Base-by-base conservation (phyloP, 1,140 invertebrate species). In the Macrotrachela quadricornifera region DNA sequence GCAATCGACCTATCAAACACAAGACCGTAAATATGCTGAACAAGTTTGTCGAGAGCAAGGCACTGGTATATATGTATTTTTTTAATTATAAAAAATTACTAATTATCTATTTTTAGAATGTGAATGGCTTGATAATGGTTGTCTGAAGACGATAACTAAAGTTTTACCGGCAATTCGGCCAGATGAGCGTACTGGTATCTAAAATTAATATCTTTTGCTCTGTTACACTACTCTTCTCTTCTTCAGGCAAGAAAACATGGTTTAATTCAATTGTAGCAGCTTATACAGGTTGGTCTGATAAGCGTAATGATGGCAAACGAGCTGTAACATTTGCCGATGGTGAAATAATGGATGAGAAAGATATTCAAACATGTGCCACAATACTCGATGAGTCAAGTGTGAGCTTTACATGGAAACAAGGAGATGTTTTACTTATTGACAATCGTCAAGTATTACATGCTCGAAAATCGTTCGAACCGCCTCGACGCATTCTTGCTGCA, bases 181-280 rank as follows among this genome's bases (percentile, higher is more conserved):
- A 15, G 61, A 64, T 36, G 17, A 45, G 0, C 54, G 61, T 18
- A 63, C 59, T 14, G 62, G 61, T 10, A 44, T 18, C 42, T 44
- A n/a, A 4, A 44, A n/a, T 42, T 42, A 12, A 12, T 12, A 42
- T 12, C 41, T n/a, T 42, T 42, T n/a, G 12, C 12, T 12, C 41
- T n/a, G 12, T n/a, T 42, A 12, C 41, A 12, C n/a, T 12, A 12
- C 12, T 12, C 41, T n/a, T 12, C n/a, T n/a, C 12, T 44, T 18
- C 6, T 15, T 18, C 2, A 44, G 44, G 44, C 30, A 59, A 58
- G 46, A 58, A 58, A 51, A 62, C 58, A 13, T 64, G 62, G 62
- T 63, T 63, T 51, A 64, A 64, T 46, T 63, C 63, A 1, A 57
- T 64, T n/a, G 61, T 63, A n/a, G 61, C 62, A 15, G 62, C 59